Percentiles rank a stretch among this genome's conserved stretches.
phyloP scores from a whole-genome alignment of 2,888 invertebrate species.

The Phymatocera aterrima region DNA sequence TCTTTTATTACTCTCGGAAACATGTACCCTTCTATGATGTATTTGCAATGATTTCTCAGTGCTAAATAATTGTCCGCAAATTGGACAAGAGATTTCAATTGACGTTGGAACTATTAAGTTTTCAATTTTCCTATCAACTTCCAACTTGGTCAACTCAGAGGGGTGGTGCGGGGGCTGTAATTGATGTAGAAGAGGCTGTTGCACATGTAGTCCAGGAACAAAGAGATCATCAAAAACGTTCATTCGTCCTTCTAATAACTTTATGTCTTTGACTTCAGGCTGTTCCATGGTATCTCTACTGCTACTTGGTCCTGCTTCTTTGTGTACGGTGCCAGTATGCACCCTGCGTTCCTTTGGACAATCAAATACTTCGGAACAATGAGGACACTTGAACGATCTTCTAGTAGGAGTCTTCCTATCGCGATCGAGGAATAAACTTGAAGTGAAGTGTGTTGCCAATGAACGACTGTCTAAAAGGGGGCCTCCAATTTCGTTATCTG shows the following conservation, averaged over 20 bases:
- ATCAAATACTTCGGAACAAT: slow-evolving; percentile 78
- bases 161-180: slow-evolving; percentile 67
- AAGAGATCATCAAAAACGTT: slow-evolving; percentile 72
- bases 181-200: slow-evolving; percentile 69
- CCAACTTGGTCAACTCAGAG: slow-evolving; percentile 62
- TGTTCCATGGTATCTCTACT: slow-evolving; percentile 61
- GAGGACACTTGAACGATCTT: slow-evolving; percentile 77
- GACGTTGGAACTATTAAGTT: slow-evolving; percentile 61
- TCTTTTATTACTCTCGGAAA: slow-evolving; percentile 66
- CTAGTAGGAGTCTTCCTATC: slow-evolving; percentile 73
- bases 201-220: slow-evolving; percentile 66
- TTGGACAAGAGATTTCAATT: slow-evolving; percentile 66
- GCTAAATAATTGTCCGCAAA: slow-evolving; percentile 69
- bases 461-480: slow-evolving; percentile 71
- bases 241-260: slow-evolving; percentile 69
- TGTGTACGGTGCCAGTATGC: slow-evolving; percentile 79
- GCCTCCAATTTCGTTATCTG: slow-evolving; percentile 76
- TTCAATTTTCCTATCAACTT: slow-evolving; percentile 64
- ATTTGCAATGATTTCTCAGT: slow-evolving; percentile 68
- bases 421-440: slow-evolving; percentile 71
- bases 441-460: slow-evolving; percentile 71
- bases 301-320: slow-evolving; percentile 72
- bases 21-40: slow-evolving; percentile 70
- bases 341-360: slow-evolving; percentile 81
- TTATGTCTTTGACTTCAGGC: slow-evolving; percentile 69